Evolutionary conservation across 1,140 invertebrate species (phyloP).

Genomic region (Cotesia chilonis): DNA sequence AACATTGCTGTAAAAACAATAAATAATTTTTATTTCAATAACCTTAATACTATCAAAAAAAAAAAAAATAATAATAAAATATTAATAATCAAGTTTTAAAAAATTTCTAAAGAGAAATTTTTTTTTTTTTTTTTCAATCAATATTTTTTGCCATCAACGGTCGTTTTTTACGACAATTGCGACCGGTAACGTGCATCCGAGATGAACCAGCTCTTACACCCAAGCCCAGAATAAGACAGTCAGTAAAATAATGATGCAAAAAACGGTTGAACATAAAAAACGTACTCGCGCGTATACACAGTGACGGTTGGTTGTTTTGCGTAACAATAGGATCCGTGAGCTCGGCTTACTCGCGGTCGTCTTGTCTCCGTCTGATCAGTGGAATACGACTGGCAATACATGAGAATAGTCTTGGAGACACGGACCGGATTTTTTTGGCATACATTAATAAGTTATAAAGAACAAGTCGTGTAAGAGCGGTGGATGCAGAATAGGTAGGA

Average conservation of each 20-base stretch:
- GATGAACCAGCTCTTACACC: conserved; percentile 7
- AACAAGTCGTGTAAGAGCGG: conserved; percentile 36
- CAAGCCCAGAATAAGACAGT: conserved; percentile 28
- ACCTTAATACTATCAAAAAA: too few species aligned
- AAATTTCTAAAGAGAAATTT: background rate
- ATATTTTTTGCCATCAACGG: background rate
- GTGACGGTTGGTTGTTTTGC: conserved; percentile 53
- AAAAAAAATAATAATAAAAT: too few species aligned
- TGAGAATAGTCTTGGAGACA: conserved; percentile 44
- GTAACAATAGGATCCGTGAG: conserved; percentile 49
- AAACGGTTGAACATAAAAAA: conserved; percentile 48
- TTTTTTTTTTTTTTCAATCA: background rate
- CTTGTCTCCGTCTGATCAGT: conserved; percentile 23
- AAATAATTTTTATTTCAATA: too few species aligned
- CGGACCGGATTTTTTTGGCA: conserved; percentile 36
- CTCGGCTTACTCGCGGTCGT: conserved; percentile 22
- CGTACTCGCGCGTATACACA: background rate
- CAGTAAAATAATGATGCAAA: conserved; percentile 34
- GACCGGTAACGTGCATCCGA: background rate
- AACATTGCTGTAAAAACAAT: too few species aligned
- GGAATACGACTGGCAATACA: background rate
- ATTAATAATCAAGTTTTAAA: too few species aligned
- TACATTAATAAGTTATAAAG: conserved; percentile 29
- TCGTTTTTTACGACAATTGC: background rate
- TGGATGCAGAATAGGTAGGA: conserved; percentile 15